Base-by-base conservation (phyloP, 2,888 invertebrate genomes). In the Miltochrista miniata region DNA sequence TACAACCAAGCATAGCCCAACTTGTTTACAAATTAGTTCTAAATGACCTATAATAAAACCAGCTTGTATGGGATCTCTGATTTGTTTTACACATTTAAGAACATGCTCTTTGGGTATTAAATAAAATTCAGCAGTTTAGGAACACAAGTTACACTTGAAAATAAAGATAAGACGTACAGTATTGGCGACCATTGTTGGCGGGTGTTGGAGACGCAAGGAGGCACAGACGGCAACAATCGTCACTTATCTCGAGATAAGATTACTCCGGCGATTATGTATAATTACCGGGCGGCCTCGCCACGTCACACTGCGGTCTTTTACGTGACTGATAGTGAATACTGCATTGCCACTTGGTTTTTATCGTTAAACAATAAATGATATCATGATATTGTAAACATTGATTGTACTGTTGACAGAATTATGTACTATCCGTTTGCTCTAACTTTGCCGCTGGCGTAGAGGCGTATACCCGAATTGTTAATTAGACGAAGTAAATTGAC, bases 261-360 rank as follows among this genome's bases (percentile, higher is more conserved):
- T 77, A 70, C 64, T 58, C 58, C 38, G 35, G 56, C 71, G 81
- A 82, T 79, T 81, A 77, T 63, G 57, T 65, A 79, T 84, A 87
- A 89, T 87, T 86, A 81, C 69, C 59, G 51, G 57, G 49, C 59
- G 51, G 70, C 70, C 68, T 56, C 56, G 75, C 51, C 79, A 78
- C 89, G 90, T 90, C 90, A 90, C 68, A 89, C 87, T 90, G 90
- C 90, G 87, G 87, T 72, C 74, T 68, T 77, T 78, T 68, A 55
- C 66, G 64, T 56, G 54, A 57, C 64, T 63, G 81, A 82, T 85
- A 86, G 66, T 56, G 72, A 82, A 79, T 87, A 76, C 89, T 85
- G 90, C 90, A 88, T 79, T 83, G 80, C 70, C 75, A 80, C 75
- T 79, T 43, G 64, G 62, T 77, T 24, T 24, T 24, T 83, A 87